These are phyloP conservation scores for Meloidogyne hapla DNA, from an alignment of 1,140 invertebrate genomes.

Conservation along the genomic window DNA sequence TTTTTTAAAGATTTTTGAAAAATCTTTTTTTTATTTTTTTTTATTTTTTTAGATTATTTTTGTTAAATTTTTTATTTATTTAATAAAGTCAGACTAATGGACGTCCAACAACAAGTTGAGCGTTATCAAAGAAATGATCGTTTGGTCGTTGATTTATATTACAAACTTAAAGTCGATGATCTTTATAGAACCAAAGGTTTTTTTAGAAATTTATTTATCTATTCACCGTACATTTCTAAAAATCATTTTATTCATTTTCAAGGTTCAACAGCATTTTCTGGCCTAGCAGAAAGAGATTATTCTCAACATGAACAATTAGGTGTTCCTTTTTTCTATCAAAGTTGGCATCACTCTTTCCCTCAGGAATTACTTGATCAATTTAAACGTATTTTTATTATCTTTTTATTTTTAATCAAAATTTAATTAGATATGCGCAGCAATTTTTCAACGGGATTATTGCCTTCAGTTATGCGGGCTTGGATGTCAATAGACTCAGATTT, in stretches of 20 bases:
- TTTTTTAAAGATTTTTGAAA: too few species aligned
- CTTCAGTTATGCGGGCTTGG: slow-evolving; percentile 92
- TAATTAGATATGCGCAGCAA: slow-evolving; percentile 82
- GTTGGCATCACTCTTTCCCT: slow-evolving; percentile 47
- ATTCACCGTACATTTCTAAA: too few species aligned
- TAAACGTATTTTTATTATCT: slow-evolving; percentile 38
- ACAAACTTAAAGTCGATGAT: slow-evolving; percentile 30
- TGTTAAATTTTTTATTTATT: neutral
- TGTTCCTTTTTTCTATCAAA: slow-evolving; percentile 39
- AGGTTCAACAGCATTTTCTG: slow-evolving; percentile 35
- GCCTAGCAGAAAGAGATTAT: slow-evolving; percentile 40
- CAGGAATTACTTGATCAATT: slow-evolving; percentile 50
- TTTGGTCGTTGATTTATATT: slow-evolving; percentile 17
- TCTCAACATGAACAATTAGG: slow-evolving; percentile 30
- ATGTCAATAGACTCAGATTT: slow-evolving; percentile 95
- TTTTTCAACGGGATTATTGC: slow-evolving; percentile 91
- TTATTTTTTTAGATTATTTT: neutral
- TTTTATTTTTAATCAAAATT: slow-evolving; percentile 1
- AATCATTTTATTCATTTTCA: slow-evolving; percentile 12
- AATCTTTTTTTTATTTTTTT: neutral
- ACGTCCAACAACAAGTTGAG: slow-evolving; percentile 24
- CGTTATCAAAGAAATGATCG: slow-evolving; percentile 23
- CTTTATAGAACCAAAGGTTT: slow-evolving; percentile 21
- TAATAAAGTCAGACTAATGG: slow-evolving; percentile 12
- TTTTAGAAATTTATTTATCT: neutral